Evolutionary conservation across 1,140 invertebrate species (phyloP), one percentile per base, ranked within the genome.

Genomic region (Cydia pomonella): DNA sequence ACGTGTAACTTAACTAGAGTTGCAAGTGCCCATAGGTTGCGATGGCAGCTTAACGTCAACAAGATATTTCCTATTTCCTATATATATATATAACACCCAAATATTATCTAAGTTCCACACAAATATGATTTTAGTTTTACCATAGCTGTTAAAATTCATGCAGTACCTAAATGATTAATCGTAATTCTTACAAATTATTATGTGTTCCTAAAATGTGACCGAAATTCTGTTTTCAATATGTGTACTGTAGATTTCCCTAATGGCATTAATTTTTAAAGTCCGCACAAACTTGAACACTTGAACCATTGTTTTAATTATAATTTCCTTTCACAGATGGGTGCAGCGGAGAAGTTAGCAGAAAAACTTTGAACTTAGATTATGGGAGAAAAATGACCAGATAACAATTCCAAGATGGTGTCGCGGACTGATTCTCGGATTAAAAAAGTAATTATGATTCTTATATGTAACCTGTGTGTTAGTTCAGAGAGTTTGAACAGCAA

Each of bases 351-450:
- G 64, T 69, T 69, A n/a, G 6, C 27, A 69, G 64, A 18, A 2
- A 38, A 38, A 69, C 16, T 69, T 69, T 69, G 29, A 38, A 69
- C n/a, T 18, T 6, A n/a, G 7, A 69, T 69, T 18, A 69, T 69
- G 64, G 29, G 33, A 69, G 64, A 69, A 69, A 69, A 69, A 69
- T 69, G 64, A 69, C 64, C 12, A 21, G 64, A 69, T 69, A 69
- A 69, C 64, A 69, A 69, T 18, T 33, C 3, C 64, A 69, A 7
- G 18, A 69, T 69, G 64, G 33, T 18, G 29, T 33, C 64, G 2
- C 16, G 16, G n/a, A 10, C 21, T n/a, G 2, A n/a, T n/a, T 33
- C 27, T 10, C 64, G 64, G 27, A 9, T 69, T 33, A 18, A 10
- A 18, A 69, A 69, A 69, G 27, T 69, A 16, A 69, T 69, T 38